These are phyloP conservation scores for Cochlearius cochlearius DNA, from an alignment of 2,113 vertebrate species.

Conservation along the genomic window DNA sequence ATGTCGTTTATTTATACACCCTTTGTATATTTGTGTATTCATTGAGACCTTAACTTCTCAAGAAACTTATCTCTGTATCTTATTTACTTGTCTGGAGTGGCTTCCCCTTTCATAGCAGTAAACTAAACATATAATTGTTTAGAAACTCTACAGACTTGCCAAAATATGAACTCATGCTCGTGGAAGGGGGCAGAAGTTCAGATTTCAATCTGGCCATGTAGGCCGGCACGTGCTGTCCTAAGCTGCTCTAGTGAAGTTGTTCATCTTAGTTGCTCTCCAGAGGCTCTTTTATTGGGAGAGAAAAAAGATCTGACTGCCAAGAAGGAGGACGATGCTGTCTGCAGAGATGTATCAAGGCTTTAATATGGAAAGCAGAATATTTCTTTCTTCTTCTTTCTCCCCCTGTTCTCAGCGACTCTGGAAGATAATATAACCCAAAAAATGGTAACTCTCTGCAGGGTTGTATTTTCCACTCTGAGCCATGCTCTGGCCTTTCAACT, in stretches of 20 bases:
- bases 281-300: conserved; percentile 52
- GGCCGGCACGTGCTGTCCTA: conserved; percentile 42
- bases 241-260: neutral
- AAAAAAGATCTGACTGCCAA: conserved; percentile 55
- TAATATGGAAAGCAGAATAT: conserved; percentile 10
- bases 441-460: neutral
- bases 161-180: conserved; percentile 45
- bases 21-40: conserved; percentile 52
- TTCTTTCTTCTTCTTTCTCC: neutral
- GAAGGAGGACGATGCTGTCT: neutral
- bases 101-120: conserved; percentile 33
- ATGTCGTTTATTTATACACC: conserved; percentile 39
- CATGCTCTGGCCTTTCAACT: neutral
- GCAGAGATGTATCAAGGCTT: neutral
- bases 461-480: neutral
- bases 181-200: conserved; percentile 54
- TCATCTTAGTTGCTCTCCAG: conserved; percentile 52
- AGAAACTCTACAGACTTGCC: conserved; percentile 35
- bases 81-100: conserved; percentile 36
- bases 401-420: neutral
- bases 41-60: conserved; percentile 40
- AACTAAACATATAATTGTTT: conserved; percentile 61
- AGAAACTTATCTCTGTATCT: conserved; percentile 29
- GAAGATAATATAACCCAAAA: neutral
- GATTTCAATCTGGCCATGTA: conserved; percentile 35